Conservation (phyloP, 1,140 invertebrate species). For the Paralvinella palmiformis region DNA sequence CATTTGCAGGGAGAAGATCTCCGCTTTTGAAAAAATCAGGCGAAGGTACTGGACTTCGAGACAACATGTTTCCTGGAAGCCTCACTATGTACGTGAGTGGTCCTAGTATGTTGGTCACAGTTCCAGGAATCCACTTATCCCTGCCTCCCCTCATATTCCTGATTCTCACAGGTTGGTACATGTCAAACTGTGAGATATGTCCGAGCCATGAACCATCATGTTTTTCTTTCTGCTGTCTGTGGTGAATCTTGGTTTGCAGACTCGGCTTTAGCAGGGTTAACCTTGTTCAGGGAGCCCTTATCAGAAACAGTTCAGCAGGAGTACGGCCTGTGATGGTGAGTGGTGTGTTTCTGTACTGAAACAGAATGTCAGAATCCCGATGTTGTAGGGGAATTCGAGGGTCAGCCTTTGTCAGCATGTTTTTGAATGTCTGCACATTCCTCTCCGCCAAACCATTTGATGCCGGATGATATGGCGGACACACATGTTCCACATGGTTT, state of each 20-base stretch:
- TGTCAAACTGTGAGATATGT: background rate
- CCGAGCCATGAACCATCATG: background rate
- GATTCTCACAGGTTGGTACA: background rate
- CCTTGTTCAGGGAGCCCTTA: conserved; percentile 4
- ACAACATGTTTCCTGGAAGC: background rate
- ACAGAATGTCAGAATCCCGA: background rate
- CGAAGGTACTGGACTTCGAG: background rate
- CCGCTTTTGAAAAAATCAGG: background rate
- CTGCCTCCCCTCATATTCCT: background rate
- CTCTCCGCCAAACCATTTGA: conserved; percentile 32
- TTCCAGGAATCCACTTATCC: conserved; percentile 2
- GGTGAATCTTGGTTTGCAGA: conserved; percentile 1
- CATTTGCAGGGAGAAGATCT: conserved; percentile 1
- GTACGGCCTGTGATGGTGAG: background rate
- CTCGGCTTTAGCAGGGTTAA: conserved; percentile 2
- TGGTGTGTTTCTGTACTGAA: background rate
- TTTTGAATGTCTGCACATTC: conserved; percentile 26
- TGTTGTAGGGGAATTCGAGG: conserved; percentile 1
- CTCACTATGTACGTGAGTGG: conserved; percentile 4
- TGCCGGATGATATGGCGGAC: conserved; percentile 30
- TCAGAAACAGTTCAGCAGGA: conserved; percentile 9
- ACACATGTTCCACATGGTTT: conserved; percentile 24
- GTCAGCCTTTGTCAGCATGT: too few species aligned
- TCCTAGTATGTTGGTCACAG: background rate
- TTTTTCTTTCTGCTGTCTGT: background rate